phyloP scores from a whole-genome alignment of 2,797 vertebrate genomes.

The Lepilemur septentrionalis region DNA sequence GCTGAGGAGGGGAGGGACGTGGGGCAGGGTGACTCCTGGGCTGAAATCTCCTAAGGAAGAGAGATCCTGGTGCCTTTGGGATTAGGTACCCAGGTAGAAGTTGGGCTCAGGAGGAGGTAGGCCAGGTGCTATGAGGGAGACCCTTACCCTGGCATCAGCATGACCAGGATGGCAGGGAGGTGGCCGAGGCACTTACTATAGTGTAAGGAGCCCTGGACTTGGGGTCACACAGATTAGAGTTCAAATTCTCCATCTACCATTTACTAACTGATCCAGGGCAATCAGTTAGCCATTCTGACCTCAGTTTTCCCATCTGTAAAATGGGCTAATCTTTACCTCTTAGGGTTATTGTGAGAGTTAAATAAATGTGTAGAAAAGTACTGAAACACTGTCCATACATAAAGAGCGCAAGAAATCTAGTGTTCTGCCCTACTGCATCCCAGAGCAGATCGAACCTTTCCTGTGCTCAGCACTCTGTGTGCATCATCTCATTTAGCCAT shows the following conservation, averaged over 20 bases:
- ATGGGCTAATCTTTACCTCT: not conserved
- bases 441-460: not conserved
- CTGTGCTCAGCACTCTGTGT: not conserved
- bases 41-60: not conserved
- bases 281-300: not conserved
- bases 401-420: not conserved
- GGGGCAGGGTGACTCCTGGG: not conserved
- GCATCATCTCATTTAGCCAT: not conserved
- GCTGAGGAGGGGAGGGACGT: not conserved
- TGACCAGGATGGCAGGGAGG: not conserved
- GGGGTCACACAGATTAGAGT: not conserved
- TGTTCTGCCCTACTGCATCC: not conserved
- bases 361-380: not conserved
- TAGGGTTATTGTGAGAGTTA: not conserved
- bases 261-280: not conserved
- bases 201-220: not conserved
- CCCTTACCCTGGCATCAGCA: not conserved
- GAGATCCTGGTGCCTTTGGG: not conserved
- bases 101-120: not conserved
- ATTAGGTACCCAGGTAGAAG: not conserved
- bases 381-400: not conserved
- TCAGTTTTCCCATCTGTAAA: not conserved
- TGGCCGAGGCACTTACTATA: not conserved
- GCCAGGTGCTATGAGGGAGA: not conserved
- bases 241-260: not conserved